phyloP scores from a whole-genome alignment of 2,888 invertebrate species.

The Brachynemurus nebulosus region DNA sequence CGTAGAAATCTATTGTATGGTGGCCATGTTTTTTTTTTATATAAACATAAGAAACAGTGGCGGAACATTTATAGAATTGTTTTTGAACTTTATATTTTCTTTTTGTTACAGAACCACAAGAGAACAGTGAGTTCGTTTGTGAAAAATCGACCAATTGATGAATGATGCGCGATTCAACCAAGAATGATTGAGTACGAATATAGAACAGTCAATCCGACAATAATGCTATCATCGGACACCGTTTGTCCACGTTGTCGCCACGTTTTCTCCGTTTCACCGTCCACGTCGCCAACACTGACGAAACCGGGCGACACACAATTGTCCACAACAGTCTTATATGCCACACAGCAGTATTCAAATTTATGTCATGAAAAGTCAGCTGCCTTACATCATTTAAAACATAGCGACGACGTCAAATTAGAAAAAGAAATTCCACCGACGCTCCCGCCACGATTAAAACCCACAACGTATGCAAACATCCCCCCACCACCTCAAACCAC shows the following conservation, averaged over 20 bases:
- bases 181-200: not conserved
- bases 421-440: not conserved
- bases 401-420: not conserved
- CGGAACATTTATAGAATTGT: not conserved
- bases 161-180: not conserved
- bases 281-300: constrained; percentile 5
- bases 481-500: not conserved
- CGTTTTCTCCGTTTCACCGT: constrained; percentile 32
- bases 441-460: not conserved
- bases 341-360: too few relatives aligned
- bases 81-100: not conserved
- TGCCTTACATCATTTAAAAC: not conserved
- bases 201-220: not conserved
- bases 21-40: not conserved
- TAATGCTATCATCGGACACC: constrained; percentile 31
- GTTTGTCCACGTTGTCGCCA: constrained; percentile 57
- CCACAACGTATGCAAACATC: not conserved
- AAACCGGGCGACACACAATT: constrained; percentile 3
- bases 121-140: not conserved
- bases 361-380: too few relatives aligned
- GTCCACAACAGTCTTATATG: too few relatives aligned
- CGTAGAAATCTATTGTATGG: not conserved
- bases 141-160: not conserved
- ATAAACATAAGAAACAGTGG: not conserved
- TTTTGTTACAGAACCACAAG: constrained; percentile 2